Conservation (phyloP, 1,140 invertebrate genomes). For the Euborellia annulipes region DNA sequence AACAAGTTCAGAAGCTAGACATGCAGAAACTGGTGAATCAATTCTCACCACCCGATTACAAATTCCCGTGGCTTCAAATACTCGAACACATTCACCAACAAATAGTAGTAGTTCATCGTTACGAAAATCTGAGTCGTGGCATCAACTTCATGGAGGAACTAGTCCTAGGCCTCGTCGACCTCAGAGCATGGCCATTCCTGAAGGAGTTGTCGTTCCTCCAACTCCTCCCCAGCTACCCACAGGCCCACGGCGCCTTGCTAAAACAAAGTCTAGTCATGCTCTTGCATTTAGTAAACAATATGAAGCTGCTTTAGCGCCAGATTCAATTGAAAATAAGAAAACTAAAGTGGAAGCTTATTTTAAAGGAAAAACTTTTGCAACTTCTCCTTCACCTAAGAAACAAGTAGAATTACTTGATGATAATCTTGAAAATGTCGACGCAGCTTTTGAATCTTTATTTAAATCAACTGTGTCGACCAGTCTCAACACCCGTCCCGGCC, state of each 20-base stretch:
- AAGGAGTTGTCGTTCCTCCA: constrained; percentile 11
- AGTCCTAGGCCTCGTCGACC: constrained; percentile 18
- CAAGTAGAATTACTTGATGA: constrained; percentile 11
- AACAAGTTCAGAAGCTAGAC: constrained; percentile 20
- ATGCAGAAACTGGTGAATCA: constrained; percentile 22
- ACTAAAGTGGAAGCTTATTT: constrained; percentile 48
- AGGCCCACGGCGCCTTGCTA: constrained; percentile 31
- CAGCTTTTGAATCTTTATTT: constrained; percentile 27
- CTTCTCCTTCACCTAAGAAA: background rate
- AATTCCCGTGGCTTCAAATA: constrained; percentile 18
- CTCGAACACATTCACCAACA: constrained; percentile 19
- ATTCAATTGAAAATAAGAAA: constrained; percentile 55
- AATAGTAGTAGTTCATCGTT: too few relatives aligned
- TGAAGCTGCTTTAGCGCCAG: constrained; percentile 56
- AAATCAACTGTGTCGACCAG: constrained; percentile 12
- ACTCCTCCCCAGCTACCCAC: constrained; percentile 22
- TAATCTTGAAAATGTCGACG: constrained; percentile 27
- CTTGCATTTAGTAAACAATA: constrained; percentile 54
- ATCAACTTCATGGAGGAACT: constrained; percentile 37
- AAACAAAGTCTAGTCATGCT: constrained; percentile 54
- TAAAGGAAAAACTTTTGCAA: background rate
- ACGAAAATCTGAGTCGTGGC: constrained; percentile 68
- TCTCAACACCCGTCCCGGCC: background rate
- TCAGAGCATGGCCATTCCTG: constrained; percentile 22
- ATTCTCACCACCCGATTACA: constrained; percentile 29